Evolutionary conservation across 2,888 invertebrate species (phyloP).

Genomic region (Chrysodeixis includens): DNA sequence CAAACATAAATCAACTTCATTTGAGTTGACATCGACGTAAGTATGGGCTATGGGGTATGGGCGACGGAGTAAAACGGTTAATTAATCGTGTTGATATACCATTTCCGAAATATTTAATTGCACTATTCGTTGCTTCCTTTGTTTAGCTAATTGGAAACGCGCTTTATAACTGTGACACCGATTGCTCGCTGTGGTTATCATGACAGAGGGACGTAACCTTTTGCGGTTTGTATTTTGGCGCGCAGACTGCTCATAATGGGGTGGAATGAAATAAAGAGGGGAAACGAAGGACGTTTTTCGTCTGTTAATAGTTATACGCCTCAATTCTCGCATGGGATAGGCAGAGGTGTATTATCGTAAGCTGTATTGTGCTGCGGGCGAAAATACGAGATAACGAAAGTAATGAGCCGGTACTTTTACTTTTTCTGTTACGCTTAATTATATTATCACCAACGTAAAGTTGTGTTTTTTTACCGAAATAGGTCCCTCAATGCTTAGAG

Average conservation of each 20-base stretch:
- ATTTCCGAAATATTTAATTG: constrained; percentile 38
- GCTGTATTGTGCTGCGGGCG: background rate
- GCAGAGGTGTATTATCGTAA: background rate
- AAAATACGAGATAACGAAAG: background rate
- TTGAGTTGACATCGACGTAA: constrained; percentile 26
- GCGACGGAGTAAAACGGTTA: constrained; percentile 3
- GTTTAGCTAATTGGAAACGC: constrained; percentile 49
- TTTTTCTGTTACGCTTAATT: background rate
- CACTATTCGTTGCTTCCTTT: constrained; percentile 44
- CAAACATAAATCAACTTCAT: constrained; percentile 17
- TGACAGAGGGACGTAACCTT: constrained; percentile 53
- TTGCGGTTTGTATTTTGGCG: constrained; percentile 53
- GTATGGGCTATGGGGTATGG: background rate
- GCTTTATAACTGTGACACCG: constrained; percentile 50
- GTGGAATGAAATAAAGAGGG: constrained; percentile 46
- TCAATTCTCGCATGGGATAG: background rate
- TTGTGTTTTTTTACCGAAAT: too few species aligned
- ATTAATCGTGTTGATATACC: constrained; percentile 28
- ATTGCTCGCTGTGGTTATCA: constrained; percentile 50
- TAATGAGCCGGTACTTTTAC: background rate
- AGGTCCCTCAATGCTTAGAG: background rate
- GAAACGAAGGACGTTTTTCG: constrained; percentile 38
- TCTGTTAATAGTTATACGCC: constrained; percentile 10
- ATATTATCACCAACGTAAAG: background rate
- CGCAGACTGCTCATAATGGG: constrained; percentile 41